Base-by-base conservation (phyloP, 2,113 vertebrate genomes). In the Sminthopsis crassicaudata region DNA sequence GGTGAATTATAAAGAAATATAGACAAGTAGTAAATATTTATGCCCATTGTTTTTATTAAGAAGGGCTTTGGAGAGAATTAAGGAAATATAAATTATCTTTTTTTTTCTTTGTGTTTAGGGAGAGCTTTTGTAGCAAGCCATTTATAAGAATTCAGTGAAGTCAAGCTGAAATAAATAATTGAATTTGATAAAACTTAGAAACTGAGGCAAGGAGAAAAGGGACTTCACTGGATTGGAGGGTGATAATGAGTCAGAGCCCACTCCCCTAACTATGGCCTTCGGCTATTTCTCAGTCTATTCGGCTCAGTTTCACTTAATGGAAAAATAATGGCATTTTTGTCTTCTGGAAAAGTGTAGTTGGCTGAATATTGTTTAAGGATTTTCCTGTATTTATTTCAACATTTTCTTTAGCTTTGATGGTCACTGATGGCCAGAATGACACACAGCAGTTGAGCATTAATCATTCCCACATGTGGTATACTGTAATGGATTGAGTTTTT, bases 311-410 rank as follows among this genome's bases (percentile, higher is more conserved):
- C 10, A 5, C 52, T 95, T 93, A n/a, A 48, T 42, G 90, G 93
- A 91, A 90, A 91, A 93, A 67, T 84, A 50, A 90, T 26, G 24
- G 52, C 60, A 54, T 25, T 91, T 94, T 94, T 89, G 55, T 67
- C 92, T 95, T 94, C 93, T 93, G 95, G 91, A 96, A 95, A 94
- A 97, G 95, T 46, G 25, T 55, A 51, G 27, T 84, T 89, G 93
- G 91, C 92, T 50, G 48, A 30, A 76, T 53, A 19, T 2, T 1
- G 53, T 88, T 54, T 90, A 22, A 84, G 94, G 91, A 55, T 95
- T 96, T 97, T 94, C 89, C 95, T 94, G 90, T 54, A 3, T 95
- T 93, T 89, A 14, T 94, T 51, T 92, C 90, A 57, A 50, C 26
- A 2, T 96, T 94, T 52, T 25, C 94, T 91, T 92, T 76, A 92